phyloP scores from a whole-genome alignment of 2,888 invertebrate genomes.

The Patella ulyssiponensis region DNA sequence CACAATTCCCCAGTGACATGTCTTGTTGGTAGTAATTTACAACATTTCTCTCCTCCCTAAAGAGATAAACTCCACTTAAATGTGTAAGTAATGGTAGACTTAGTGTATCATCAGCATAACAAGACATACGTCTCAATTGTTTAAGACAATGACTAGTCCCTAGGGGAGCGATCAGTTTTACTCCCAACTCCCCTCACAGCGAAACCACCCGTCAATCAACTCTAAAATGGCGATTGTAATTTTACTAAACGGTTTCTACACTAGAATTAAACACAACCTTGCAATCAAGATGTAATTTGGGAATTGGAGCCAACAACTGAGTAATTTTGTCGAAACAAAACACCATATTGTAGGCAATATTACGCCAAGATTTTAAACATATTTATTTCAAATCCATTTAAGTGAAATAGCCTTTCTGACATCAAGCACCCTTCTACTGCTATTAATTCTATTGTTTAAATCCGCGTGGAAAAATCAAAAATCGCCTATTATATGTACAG shows the following conservation, averaged over 20 bases:
- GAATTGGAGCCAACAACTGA: background rate
- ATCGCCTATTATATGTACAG: too few relatives aligned
- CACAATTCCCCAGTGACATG: constrained; percentile 1
- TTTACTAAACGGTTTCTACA: constrained; percentile 1
- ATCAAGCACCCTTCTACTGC: too few relatives aligned
- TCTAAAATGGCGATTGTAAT: constrained; percentile 1
- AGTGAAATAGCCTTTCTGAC: too few relatives aligned
- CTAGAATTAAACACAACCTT: constrained; percentile 7
- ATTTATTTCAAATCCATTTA: too few relatives aligned
- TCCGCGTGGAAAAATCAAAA: too few relatives aligned
- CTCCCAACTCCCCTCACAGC: background rate
- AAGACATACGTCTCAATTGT: constrained; percentile 11
- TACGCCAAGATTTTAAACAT: too few relatives aligned
- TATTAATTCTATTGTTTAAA: too few relatives aligned
- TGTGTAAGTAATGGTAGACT: background rate
- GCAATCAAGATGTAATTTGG: constrained; percentile 5
- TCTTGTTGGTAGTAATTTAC: constrained; percentile 1
- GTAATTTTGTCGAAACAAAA: constrained; percentile 2
- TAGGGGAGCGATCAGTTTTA: background rate
- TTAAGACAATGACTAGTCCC: background rate
- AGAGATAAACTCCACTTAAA: background rate
- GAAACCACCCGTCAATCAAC: background rate
- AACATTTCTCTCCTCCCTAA: background rate
- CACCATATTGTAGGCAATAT: background rate
- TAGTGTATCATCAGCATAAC: background rate